Base-by-base conservation (phyloP, 23 tunicate species). In the Oikopleura vanhoeffeni region DNA sequence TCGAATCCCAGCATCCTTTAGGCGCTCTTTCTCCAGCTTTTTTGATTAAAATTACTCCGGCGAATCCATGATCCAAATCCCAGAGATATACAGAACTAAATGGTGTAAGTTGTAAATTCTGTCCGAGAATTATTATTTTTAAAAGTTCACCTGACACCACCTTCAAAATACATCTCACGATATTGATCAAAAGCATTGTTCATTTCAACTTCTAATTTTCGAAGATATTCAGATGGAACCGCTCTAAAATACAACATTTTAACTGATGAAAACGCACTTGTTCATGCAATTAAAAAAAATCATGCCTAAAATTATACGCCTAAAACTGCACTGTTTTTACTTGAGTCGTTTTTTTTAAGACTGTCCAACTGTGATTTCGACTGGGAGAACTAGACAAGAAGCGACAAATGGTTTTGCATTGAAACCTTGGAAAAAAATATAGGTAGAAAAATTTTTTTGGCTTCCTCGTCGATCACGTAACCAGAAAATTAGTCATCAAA, bases 1-100 rank as follows among this genome's bases (percentile, higher is more conserved):
- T 84, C 0, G 98, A 93, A 83, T 93, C 98, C 98, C 98, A 93
- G 88, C 94, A 88, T 0, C 98, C 98, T 88, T 93, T 93, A 3
- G 90, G 86, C 30, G 94, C 86, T 39, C 84, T 57, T 83, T 93
- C 98, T 36, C 94, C 94, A 2, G 91, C 94, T 67, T 93, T 93
- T 76, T 90, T 93, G 40, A 93, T 93, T 1, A 93, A 88, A 76
- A 93, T 86, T 0, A 93, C 98, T 42, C 98, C 98, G 57, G 98
- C 98, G 76, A 93, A 93, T 27, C 98, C 98, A 85, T 93, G 94
- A 60, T 90, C 98, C 28, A 93, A 83, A 67, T 93, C 98, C 98
- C 98, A 93, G 76, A 93, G 75, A 76, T 93, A 93, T 13, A 93
- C 98, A 18, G 98, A 93, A 0, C 94, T 89, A 1, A 89, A 88